Base-by-base conservation (phyloP, 1,140 invertebrate species). In the Gryon sp. region DNA sequence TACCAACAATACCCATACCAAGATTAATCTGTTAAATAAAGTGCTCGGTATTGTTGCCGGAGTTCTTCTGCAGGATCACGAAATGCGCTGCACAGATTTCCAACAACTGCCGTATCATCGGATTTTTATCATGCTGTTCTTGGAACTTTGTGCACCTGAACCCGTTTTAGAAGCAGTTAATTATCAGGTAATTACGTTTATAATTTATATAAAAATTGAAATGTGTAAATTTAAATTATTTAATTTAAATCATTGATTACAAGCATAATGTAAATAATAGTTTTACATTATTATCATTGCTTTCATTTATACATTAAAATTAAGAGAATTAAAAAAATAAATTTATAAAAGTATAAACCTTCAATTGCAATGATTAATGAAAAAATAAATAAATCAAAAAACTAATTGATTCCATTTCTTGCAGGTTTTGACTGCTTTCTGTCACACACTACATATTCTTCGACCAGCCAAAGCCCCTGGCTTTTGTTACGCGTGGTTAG, bases 401-500 rank as follows among this genome's bases (percentile, higher is more conserved):
- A n/a, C n/a, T n/a, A n/a, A n/a, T n/a, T n/a, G n/a, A n/a, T n/a
- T n/a, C n/a, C n/a, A n/a, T n/a, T n/a, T n/a, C n/a, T 28, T 40
- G 4, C 9, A 79, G 77, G 92, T 97, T 63, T 89, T 97, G 15
- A 95, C 94, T 36, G 96, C 95, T 4, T 97, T 94, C 84, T 97
- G 95, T 84, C 97, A 99, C 87, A 97, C 95, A 0, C 90, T 97
- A 46, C 96, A 98, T 78, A 95, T 97, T 62, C 90, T 99, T 41
- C 90, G 95, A 59, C 98, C 98, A n/a, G 92, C 93, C n/a, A 95
- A 97, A 80, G 97, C 96, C 0, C 97, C 98, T 0, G 98, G 96
- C 0, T 99, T 99, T 89, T 95, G 97, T 41, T 99, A 98, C 87
- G 96, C 98, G 9, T 99, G 99, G 98, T 88, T 99, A 26, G 98